Evolutionary conservation across 2,888 invertebrate species (phyloP), one percentile per base, ranked within the genome.

Genomic region (Catocala nupta): DNA sequence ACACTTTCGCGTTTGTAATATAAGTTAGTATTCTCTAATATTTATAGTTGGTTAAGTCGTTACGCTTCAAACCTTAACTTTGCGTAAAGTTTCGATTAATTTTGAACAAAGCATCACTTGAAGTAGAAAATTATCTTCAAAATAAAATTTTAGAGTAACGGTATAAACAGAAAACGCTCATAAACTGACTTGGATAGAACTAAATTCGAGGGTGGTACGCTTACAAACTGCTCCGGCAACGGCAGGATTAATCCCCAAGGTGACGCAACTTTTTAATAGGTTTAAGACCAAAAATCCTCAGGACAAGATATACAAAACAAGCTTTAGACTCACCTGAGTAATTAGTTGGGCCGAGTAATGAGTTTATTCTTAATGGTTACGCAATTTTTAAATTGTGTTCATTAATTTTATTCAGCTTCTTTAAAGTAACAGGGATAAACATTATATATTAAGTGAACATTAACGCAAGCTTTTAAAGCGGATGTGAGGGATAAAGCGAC

Each of bases 251-350:
- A 63, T 69, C 71, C 68, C 73, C 49, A 51, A 42, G 65, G 76
- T n/a, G 66, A 66, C 65, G 63, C 66, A 77, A 77, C 69, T 75
- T 77, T 77, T 78, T 73, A 77, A 77, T 71, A 75, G 76, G 73
- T 75, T 77, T 71, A 71, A 71, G 61, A 65, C 76, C 76, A 65
- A 75, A 68, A 63, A 73, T 71, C 64, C 71, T 64, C 39, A 12
- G 59, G 59, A 60, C 55, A 59, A 70, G 74, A 72, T 69, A 54
- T 68, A 65, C 64, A 56, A 65, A 80, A 78, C 71, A 78, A 78
- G 77, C 70, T 71, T 73, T 70, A 55, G 48, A 71, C 61, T 64
- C 62, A 67, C 71, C 71, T 69, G 65, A 55, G 59, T 74, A 77
- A 77, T 71, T 74, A 74, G 71, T 69, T 71, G 55, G 36, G 50